phyloP scores from a whole-genome alignment of 2,888 invertebrate species.

The Cryptus armator region DNA sequence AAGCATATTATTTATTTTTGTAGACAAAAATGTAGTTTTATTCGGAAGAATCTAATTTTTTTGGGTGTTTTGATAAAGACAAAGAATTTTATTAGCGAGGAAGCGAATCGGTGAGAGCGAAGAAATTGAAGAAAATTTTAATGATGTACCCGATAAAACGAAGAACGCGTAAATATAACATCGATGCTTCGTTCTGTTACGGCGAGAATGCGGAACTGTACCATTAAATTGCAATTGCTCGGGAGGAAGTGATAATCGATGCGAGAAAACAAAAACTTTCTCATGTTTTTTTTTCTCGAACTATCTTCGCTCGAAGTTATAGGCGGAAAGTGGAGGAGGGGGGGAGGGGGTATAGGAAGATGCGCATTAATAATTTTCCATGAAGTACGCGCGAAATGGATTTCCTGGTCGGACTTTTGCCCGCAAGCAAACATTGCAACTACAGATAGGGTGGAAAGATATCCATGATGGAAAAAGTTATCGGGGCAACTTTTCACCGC shows the following conservation, averaged over 20 bases:
- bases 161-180: no score
- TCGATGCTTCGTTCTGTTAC: no score
- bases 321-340: neutral
- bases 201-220: no score
- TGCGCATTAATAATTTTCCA: slow-evolving; percentile 3
- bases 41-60: no score
- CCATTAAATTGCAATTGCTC: no score
- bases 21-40: no score
- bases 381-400: neutral
- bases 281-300: neutral
- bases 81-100: no score
- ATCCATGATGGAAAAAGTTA: slow-evolving; percentile 46
- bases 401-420: neutral
- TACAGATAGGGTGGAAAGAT: neutral
- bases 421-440: neutral
- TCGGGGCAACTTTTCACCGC: slow-evolving; percentile 36
- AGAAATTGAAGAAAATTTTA: no score
- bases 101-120: no score
- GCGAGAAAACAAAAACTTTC: neutral
- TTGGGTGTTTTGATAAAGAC: no score
- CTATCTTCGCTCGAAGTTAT: neutral
- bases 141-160: no score
- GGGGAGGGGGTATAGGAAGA: neutral
- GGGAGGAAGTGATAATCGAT: neutral
- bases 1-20: no score